Evolutionary conservation across 2,888 invertebrate species (phyloP).

Genomic region (Arge pagana): DNA sequence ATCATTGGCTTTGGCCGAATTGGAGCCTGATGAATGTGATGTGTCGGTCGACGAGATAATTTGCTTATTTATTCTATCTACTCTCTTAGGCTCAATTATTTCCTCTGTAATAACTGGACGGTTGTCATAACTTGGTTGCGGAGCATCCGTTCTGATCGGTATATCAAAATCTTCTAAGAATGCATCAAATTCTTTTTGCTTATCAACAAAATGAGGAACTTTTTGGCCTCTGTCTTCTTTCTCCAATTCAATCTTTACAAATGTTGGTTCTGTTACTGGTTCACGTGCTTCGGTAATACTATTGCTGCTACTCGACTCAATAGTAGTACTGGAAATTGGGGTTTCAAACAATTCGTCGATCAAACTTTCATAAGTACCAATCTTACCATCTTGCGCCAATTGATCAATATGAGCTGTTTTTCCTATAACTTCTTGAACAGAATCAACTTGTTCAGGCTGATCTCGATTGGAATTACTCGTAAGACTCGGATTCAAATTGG

Average conservation of each 20-base stretch:
- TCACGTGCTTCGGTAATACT: constrained; percentile 13
- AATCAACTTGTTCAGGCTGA: constrained; percentile 1
- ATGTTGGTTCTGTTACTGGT: constrained; percentile 35
- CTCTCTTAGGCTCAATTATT: constrained; percentile 33
- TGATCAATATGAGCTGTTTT: constrained; percentile 41
- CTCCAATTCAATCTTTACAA: constrained; percentile 33
- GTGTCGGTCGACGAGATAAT: constrained; percentile 55
- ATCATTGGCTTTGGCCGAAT: too few relatives aligned
- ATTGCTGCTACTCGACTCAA: background rate
- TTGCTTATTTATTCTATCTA: constrained; percentile 7
- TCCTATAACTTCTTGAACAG: constrained; percentile 30
- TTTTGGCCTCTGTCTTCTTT: constrained; percentile 26
- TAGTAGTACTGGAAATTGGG: background rate
- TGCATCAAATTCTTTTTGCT: constrained; percentile 46
- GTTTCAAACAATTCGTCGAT: constrained; percentile 29
- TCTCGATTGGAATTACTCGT: background rate
- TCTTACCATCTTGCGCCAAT: constrained; percentile 39
- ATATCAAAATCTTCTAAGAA: constrained; percentile 49
- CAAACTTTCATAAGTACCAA: constrained; percentile 30
- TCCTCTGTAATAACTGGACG: constrained; percentile 38
- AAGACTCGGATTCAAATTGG: constrained; percentile 29
- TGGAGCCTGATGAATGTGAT: too few relatives aligned
- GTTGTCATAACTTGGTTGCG: constrained; percentile 18
- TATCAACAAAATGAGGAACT: constrained; percentile 40
- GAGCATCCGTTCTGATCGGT: constrained; percentile 30